Conservation (phyloP, 2,888 invertebrate species). For the Laspeyria flexula region DNA sequence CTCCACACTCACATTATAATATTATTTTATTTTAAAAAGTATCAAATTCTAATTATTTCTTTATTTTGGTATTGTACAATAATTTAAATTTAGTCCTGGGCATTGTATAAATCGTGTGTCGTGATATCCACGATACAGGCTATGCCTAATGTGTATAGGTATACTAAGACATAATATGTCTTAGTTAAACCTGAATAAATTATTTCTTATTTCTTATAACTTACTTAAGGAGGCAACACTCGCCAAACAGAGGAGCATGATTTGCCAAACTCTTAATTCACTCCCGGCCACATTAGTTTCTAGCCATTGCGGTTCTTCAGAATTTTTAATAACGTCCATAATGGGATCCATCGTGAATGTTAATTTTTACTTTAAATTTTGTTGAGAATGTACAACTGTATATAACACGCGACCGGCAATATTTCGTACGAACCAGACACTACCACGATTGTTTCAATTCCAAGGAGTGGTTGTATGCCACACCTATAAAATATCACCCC, state of each 20-base stretch:
- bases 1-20: too few relatives aligned
- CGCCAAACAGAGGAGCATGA: constrained; percentile 90
- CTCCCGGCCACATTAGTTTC: constrained; percentile 89
- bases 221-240: constrained; percentile 88
- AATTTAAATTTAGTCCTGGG: not conserved
- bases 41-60: too few relatives aligned
- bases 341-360: constrained; percentile 66
- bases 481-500: constrained; percentile 69
- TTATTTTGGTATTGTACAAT: not conserved
- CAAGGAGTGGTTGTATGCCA: constrained; percentile 76
- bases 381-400: constrained; percentile 16
- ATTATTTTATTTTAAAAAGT: too few relatives aligned
- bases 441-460: constrained; percentile 77
- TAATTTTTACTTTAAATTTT: constrained; percentile 3
- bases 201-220: too few relatives aligned
- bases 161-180: too few relatives aligned
- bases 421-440: constrained; percentile 61
- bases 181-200: too few relatives aligned
- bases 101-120: too few relatives aligned
- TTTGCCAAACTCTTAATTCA: constrained; percentile 93
- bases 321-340: constrained; percentile 76
- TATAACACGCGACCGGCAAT: constrained; percentile 50
- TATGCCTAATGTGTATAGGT: too few relatives aligned
- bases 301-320: constrained; percentile 89
- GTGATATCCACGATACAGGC: too few relatives aligned